Conservation (phyloP, 2,888 invertebrate genomes). For the Cryptophagus acutangulus region DNA sequence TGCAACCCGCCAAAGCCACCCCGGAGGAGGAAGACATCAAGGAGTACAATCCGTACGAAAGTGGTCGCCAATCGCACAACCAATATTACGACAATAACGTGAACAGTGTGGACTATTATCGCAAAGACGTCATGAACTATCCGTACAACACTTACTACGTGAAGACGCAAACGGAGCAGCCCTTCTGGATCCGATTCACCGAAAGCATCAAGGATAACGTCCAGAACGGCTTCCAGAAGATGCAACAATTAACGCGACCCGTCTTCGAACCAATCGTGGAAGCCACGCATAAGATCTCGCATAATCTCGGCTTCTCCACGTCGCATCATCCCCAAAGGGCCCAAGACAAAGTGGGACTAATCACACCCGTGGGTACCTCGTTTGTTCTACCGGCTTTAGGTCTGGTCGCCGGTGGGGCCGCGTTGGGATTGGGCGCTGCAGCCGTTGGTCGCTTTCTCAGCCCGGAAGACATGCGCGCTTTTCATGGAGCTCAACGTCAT, state of each 20-base stretch:
- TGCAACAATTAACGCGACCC: slow-evolving; percentile 62
- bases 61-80: slow-evolving; percentile 38
- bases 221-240: slow-evolving; percentile 64
- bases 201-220: slow-evolving; percentile 69
- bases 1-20: slow-evolving; percentile 65
- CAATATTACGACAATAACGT: slow-evolving; percentile 48
- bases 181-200: slow-evolving; percentile 69
- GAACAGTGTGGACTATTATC: slow-evolving; percentile 47
- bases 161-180: slow-evolving; percentile 57
- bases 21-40: slow-evolving; percentile 39
- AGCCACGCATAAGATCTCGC: slow-evolving; percentile 73
- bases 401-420: slow-evolving; percentile 76
- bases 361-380: slow-evolving; percentile 53
- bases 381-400: slow-evolving; percentile 72
- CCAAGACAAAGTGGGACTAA: slow-evolving; percentile 63
- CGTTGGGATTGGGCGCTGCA: slow-evolving; percentile 71
- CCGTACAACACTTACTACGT: slow-evolving; percentile 57
- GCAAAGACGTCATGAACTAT: slow-evolving; percentile 53
- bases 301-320: slow-evolving; percentile 64
- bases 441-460: slow-evolving; percentile 66
- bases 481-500: slow-evolving; percentile 27
- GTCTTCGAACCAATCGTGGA: slow-evolving; percentile 71
- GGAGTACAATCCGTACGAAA: slow-evolving; percentile 37
- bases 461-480: slow-evolving; percentile 39
- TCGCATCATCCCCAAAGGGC: slow-evolving; percentile 41